Conservation (phyloP, 2,888 invertebrate genomes). For the Protonemura montana region DNA sequence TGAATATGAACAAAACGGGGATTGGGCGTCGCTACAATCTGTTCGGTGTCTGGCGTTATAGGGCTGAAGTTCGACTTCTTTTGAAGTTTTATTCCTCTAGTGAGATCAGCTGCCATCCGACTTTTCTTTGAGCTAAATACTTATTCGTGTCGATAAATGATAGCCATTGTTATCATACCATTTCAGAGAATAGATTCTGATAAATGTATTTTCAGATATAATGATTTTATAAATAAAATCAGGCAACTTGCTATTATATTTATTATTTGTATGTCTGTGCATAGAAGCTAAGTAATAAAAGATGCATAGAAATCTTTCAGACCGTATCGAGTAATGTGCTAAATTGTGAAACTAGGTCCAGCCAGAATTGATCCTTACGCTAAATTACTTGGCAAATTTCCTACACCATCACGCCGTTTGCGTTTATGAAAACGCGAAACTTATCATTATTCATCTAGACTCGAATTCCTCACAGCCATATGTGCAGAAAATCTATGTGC, state of each 20-base stretch:
- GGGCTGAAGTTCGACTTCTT: not conserved
- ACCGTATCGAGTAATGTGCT: not conserved
- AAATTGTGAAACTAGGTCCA: conserved; percentile 12
- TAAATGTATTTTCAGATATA: not conserved
- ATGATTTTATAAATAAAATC: not conserved
- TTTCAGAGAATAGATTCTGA: not conserved
- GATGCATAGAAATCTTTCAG: not conserved
- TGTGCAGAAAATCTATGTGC: conserved; percentile 7
- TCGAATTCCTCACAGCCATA: not conserved
- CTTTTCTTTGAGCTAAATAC: conserved; percentile 12
- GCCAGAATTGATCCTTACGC: not conserved
- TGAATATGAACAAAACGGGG: not conserved
- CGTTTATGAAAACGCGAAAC: not conserved
- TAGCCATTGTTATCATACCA: not conserved
- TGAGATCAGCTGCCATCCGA: not conserved
- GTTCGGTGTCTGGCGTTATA: not conserved
- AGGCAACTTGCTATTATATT: not conserved
- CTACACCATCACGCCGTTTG: not conserved
- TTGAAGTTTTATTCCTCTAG: not conserved
- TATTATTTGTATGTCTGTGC: not conserved
- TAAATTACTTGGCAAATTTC: conserved; percentile 12
- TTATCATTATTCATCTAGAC: not conserved
- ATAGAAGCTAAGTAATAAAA: not conserved
- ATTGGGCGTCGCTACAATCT: not conserved
- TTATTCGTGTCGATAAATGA: not conserved